Evolutionary conservation across 2,888 invertebrate genomes (phyloP), one percentile per base, ranked within the genome.

Genomic region (Matsumyia berberina): DNA sequence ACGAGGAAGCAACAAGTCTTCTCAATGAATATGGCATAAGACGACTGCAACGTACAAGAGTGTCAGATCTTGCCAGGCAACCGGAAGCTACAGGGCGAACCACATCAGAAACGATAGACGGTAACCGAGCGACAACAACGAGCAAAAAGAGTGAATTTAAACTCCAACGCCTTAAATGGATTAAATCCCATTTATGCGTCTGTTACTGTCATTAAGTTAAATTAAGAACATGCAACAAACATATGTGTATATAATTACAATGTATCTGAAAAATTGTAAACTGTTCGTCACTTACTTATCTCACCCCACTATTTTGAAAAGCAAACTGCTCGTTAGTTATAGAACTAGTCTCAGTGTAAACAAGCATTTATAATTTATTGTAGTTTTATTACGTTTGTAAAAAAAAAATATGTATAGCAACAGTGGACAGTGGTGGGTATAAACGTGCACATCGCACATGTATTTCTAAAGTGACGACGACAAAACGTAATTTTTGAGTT

Each of bases 1-100:
- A 24, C 24, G 9, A 39, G n/a, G 58, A 60, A 60, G 12, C 11
- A 60, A 24, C 31, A 60, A 12, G 3, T 39, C 35, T 55, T 55
- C 33, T 55, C 15, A 55, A 33, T 9, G 9, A 17, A 55, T 15
- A 33, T 42, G 39, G 29, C 39, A 42, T 60, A n/a, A n/a, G 24
- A 60, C 58, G 37, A n/a, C 12, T 60, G 29, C 24, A 39, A 12
- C 29, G 42, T 60, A 60, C 6, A 60, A 60, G 31, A 42, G 24
- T 29, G n/a, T 42, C 60, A 39, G 60, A 60, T 9, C 42, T 60
- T 29, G 31, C 15, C 12, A 57, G 37, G 12, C 15, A 60, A 39
- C 29, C 24, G 19, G 9, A 60, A 60, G 24, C 24, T 39, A 0
- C 33, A 17, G 17, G 35, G 6, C 29, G 15, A 29, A 29, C 7